These are phyloP conservation scores for Nixonia krombeini DNA, from an alignment of 1,140 invertebrate species.

Conservation along the genomic window DNA sequence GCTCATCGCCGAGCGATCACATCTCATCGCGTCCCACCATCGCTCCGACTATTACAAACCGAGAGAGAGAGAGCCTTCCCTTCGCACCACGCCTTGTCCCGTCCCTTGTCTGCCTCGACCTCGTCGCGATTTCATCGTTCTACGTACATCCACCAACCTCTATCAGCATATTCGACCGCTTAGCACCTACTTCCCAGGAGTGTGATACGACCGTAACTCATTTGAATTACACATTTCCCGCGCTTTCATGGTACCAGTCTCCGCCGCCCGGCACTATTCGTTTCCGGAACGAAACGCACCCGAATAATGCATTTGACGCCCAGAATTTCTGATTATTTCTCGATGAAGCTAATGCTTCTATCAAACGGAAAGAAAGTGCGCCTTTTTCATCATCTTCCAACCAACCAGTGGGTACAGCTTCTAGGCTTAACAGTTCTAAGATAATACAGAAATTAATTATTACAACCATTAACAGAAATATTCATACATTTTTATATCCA, in stretches of 20 bases:
- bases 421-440: too few relatives aligned
- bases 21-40: constrained; percentile 68
- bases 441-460: too few relatives aligned
- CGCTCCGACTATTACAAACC: constrained; percentile 65
- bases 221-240: constrained; percentile 71
- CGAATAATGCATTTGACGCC: neutral
- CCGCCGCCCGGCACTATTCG: constrained; percentile 17
- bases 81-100: constrained; percentile 48
- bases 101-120: constrained; percentile 56
- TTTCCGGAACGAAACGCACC: constrained; percentile 12
- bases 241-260: constrained; percentile 28
- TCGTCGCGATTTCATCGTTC: constrained; percentile 62
- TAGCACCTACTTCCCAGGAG: constrained; percentile 72
- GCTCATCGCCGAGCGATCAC: constrained; percentile 70
- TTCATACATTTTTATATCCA: too few relatives aligned
- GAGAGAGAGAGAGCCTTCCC: constrained; percentile 42
- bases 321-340: neutral
- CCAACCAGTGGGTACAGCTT: too few relatives aligned
- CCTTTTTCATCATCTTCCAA: too few relatives aligned
- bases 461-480: too few relatives aligned
- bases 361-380: too few relatives aligned
- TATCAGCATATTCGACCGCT: constrained; percentile 71
- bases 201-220: constrained; percentile 70
- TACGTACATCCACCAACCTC: constrained; percentile 59
- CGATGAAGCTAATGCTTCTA: neutral